Conservation (phyloP, 2,797 vertebrate genomes). For the Numenius phaeopus region DNA sequence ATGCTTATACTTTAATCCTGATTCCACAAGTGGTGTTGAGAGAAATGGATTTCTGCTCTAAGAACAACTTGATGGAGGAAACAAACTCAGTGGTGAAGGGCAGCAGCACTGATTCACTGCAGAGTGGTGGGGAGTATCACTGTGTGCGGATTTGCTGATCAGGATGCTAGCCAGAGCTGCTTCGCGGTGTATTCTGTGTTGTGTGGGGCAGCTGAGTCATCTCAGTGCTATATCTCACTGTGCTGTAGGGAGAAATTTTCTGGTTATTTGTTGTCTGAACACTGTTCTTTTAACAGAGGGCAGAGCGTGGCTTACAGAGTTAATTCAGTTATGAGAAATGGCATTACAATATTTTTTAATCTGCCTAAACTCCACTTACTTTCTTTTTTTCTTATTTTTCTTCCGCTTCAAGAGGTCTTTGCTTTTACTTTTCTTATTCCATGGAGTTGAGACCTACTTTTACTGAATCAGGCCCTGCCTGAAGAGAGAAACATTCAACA, state of each 20-base stretch:
- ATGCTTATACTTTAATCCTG: not conserved
- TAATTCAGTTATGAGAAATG: not conserved
- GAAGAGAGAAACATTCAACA: not conserved
- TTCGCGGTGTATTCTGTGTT: not conserved
- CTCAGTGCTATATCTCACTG: not conserved
- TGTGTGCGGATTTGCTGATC: not conserved
- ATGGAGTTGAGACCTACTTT: not conserved
- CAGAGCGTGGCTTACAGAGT: not conserved
- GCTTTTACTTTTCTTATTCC: not conserved
- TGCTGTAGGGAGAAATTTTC: not conserved
- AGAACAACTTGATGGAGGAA: fast-evolving
- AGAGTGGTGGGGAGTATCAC: not conserved
- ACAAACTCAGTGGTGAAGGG: not conserved
- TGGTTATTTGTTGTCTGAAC: not conserved
- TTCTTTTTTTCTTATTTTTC: not conserved
- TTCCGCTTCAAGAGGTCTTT: not conserved
- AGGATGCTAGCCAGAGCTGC: not conserved
- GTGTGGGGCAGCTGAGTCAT: not conserved
- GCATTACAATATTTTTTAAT: not conserved
- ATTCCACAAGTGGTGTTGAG: not conserved
- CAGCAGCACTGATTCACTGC: not conserved
- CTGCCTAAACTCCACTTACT: not conserved
- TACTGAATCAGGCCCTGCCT: not conserved
- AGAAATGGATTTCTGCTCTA: not conserved
- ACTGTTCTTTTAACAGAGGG: not conserved